Percentiles rank a stretch among this genome's conserved stretches.
These are phyloP conservation scores for Glaucidium brasilianum DNA, from an alignment of 2,113 vertebrate genomes.

Conservation along the genomic window DNA sequence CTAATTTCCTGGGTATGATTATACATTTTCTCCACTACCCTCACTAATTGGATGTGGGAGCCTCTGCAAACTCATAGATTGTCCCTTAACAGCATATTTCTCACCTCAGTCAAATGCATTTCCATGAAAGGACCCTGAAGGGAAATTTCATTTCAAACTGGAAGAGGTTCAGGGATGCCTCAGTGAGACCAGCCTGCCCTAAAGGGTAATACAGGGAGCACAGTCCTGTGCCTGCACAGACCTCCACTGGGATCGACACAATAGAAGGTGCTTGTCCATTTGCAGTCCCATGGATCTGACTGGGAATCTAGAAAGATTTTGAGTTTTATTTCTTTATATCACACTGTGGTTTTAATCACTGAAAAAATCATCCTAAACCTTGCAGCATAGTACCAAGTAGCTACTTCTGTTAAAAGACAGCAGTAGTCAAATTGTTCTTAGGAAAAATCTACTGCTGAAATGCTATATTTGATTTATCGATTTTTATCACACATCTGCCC, in stretches of 20 bases:
- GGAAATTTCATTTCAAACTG: not conserved
- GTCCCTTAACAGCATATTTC: not conserved
- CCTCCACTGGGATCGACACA: accelerated
- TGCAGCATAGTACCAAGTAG: not conserved
- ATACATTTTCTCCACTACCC: not conserved
- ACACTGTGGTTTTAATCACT: not conserved
- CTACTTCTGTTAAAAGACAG: not conserved
- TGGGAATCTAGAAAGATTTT: not conserved
- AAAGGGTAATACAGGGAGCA: not conserved
- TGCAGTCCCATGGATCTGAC: not conserved
- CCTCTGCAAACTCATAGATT: not conserved
- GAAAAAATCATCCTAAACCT: not conserved
- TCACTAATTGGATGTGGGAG: accelerated
- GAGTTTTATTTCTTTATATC: not conserved
- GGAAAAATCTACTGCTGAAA: not conserved
- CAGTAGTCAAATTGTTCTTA: not conserved
- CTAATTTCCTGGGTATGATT: not conserved
- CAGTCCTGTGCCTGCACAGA: not conserved
- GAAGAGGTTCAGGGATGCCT: not conserved
- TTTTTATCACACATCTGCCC: not conserved
- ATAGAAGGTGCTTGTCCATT: not conserved
- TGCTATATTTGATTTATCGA: not conserved
- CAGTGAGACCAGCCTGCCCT: not conserved
- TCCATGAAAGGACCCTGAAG: not conserved
- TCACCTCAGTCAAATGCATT: not conserved